Evolutionary conservation across 2,797 vertebrate genomes (phyloP).

Genomic region (Leptoclinus maculatus): DNA sequence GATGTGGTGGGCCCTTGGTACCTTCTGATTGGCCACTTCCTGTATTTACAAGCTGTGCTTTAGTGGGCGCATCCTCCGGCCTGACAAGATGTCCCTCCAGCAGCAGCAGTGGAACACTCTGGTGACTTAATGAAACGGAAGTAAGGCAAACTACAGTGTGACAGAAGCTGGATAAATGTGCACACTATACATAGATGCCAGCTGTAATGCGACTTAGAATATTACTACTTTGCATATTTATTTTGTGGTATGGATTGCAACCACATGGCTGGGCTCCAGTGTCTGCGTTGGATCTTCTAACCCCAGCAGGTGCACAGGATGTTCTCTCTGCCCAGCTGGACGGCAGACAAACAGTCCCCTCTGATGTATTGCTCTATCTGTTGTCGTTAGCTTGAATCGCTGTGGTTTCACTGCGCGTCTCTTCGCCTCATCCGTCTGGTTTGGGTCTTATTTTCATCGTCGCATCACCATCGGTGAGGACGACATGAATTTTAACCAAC

Average conservation of each 20-base stretch:
- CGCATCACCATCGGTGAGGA: background rate
- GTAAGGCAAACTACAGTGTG: no score
- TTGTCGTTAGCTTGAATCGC: background rate
- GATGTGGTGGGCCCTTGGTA: background rate
- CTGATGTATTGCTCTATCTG: background rate
- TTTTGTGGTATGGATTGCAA: background rate
- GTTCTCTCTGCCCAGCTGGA: slow-evolving; percentile 13
- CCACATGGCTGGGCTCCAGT: background rate
- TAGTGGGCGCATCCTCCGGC: background rate
- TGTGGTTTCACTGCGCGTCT: slow-evolving; percentile 1
- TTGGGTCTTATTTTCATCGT: slow-evolving; percentile 8
- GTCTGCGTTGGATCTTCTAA: background rate
- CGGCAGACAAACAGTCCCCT: background rate
- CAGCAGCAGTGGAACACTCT: background rate
- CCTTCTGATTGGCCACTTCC: background rate
- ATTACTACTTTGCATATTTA: background rate
- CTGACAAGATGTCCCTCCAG: background rate
- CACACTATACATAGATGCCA: no score
- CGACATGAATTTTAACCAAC: background rate
- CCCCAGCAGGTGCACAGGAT: background rate
- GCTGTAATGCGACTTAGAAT: no score
- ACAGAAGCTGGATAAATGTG: no score
- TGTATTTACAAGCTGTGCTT: background rate
- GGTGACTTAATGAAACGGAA: no score
- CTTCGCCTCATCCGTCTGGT: background rate